These are phyloP conservation scores for Chionis minor DNA, from an alignment of 2,113 vertebrate genomes.

Conservation along the genomic window DNA sequence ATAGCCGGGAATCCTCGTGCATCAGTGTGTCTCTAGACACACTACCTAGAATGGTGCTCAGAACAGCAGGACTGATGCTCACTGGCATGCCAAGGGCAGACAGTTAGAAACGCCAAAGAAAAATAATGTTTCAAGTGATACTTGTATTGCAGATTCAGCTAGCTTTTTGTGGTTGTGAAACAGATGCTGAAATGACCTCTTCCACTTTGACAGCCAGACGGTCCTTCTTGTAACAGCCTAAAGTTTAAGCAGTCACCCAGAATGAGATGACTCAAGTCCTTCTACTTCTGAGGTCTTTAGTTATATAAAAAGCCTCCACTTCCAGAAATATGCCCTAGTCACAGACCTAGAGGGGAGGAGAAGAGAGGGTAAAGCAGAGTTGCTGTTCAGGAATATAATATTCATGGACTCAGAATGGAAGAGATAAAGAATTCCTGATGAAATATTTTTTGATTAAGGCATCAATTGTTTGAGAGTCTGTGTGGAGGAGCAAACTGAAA, in stretches of 20 bases:
- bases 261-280: neutral
- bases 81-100: neutral
- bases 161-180: neutral
- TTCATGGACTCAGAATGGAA: neutral
- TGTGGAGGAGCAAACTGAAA: neutral
- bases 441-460: neutral
- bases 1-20: neutral
- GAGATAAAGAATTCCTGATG: neutral
- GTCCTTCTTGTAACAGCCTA: neutral
- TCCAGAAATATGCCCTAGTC: neutral
- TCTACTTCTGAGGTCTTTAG: neutral
- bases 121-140: neutral
- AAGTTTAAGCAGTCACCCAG: neutral
- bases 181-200: neutral
- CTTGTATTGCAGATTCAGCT: neutral
- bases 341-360: neutral
- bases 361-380: neutral
- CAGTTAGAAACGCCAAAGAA: neutral
- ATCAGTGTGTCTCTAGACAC: neutral
- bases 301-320: neutral
- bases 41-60: neutral
- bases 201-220: neutral
- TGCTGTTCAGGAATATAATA: neutral
- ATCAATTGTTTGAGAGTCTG: neutral
- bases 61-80: neutral